Evolutionary conservation across 2,888 invertebrate species (phyloP).

Genomic region (Synergus itoensis): DNA sequence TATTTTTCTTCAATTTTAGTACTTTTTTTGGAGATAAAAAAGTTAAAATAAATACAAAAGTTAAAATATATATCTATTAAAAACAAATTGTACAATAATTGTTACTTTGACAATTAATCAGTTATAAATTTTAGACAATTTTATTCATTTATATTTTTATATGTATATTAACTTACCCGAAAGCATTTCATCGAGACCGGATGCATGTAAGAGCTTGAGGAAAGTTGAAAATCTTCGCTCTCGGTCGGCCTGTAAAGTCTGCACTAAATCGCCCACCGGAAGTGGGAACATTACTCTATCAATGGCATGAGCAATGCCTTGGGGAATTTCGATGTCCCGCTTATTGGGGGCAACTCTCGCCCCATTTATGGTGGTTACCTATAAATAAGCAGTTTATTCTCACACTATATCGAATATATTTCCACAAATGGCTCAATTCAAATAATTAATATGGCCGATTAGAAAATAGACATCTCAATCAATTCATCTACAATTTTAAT

Average conservation of each 20-base stretch:
- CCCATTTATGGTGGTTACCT: constrained; percentile 92
- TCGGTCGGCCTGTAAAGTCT: constrained; percentile 91
- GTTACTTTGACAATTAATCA: no score
- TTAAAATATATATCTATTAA: no score
- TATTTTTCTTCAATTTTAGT: no score
- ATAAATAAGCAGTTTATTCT: constrained; percentile 50
- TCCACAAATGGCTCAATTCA: neutral
- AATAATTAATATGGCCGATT: neutral
- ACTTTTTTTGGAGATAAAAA: no score
- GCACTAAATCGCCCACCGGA: constrained; percentile 91
- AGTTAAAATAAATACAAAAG: no score
- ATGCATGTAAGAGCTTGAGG: constrained; percentile 86
- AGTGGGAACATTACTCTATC: constrained; percentile 94
- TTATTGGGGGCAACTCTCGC: constrained; percentile 90
- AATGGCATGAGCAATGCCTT: constrained; percentile 91
- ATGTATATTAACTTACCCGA: constrained; percentile 80
- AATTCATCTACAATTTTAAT: neutral
- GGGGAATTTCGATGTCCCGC: constrained; percentile 90
- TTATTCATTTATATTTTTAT: neutral
- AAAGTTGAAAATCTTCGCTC: constrained; percentile 90
- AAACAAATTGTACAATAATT: no score
- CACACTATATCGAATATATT: neutral
- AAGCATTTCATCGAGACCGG: constrained; percentile 88
- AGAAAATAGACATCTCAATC: neutral
- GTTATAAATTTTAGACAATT: no score